Evolutionary conservation across 2,888 invertebrate genomes (phyloP).

Genomic region (Amiota communis): DNA sequence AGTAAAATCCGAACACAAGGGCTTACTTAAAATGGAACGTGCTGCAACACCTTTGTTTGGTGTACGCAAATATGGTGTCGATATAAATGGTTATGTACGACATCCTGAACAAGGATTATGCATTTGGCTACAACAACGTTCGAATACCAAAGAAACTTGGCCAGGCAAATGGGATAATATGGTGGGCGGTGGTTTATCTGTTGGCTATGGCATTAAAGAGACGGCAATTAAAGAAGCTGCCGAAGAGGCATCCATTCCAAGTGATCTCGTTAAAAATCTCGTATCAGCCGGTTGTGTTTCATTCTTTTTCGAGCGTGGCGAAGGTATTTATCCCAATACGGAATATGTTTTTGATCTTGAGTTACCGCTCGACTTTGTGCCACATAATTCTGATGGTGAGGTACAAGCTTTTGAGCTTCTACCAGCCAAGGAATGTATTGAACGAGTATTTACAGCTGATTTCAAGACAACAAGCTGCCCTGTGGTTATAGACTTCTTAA

Average conservation of each 20-base stretch:
- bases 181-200: constrained; percentile 93
- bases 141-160: constrained; percentile 94
- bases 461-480: constrained; percentile 96
- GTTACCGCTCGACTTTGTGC: constrained; percentile 90
- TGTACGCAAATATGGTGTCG: constrained; percentile 93
- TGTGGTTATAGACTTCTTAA: constrained; percentile 91
- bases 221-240: constrained; percentile 94
- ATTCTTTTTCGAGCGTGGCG: constrained; percentile 91
- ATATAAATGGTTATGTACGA: constrained; percentile 93
- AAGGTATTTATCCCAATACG: constrained; percentile 94
- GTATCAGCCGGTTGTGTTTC: constrained; percentile 74
- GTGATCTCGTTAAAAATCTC: constrained; percentile 79
- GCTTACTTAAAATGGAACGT: constrained; percentile 87
- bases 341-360: constrained; percentile 95
- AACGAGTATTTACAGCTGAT: constrained; percentile 85
- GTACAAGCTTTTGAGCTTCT: constrained; percentile 92
- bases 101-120: constrained; percentile 89
- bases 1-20: constrained; percentile 81
- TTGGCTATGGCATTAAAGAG: constrained; percentile 89
- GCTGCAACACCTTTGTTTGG: constrained; percentile 95
- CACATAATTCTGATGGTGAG: constrained; percentile 95
- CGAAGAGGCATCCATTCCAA: constrained; percentile 93
- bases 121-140: constrained; percentile 91
- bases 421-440: constrained; percentile 86
- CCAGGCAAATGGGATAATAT: constrained; percentile 96